Conservation (phyloP, 1,140 invertebrate species). For the Drosophila burlai region DNA sequence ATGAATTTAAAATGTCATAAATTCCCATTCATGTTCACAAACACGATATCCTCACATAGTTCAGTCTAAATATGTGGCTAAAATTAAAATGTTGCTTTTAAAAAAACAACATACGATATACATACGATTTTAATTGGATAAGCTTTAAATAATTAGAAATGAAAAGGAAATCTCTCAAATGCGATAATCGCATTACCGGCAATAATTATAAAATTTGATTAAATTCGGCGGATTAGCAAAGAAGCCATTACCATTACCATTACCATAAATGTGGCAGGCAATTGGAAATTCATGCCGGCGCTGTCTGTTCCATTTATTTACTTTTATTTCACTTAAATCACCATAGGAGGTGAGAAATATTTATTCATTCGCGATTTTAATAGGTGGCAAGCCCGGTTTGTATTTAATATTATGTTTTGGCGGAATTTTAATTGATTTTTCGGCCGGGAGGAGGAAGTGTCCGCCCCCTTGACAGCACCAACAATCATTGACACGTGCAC, state of each 20-base stretch:
- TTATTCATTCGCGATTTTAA: slow-evolving; percentile 25
- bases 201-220: slow-evolving; percentile 48
- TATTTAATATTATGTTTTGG: slow-evolving; percentile 53
- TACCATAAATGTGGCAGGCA: neutral
- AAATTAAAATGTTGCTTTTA: neutral
- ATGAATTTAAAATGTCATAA: neutral
- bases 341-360: slow-evolving; percentile 10
- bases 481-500: slow-evolving; percentile 50
- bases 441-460: slow-evolving; percentile 4
- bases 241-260: slow-evolving; percentile 24
- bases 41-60: neutral
- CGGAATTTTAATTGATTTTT: slow-evolving; percentile 60
- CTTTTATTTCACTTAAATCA: slow-evolving; percentile 26
- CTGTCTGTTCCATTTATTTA: slow-evolving; percentile 15
- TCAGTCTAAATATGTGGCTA: neutral
- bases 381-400: slow-evolving; percentile 19
- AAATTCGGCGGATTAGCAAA: slow-evolving; percentile 20
- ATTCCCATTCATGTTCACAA: neutral
- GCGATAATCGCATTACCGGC: slow-evolving; percentile 38
- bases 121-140: slow-evolving; percentile 14
- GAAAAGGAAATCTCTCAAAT: slow-evolving; percentile 15
- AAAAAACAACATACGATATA: neutral
- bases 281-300: slow-evolving; percentile 12
- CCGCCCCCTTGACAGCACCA: slow-evolving; percentile 16
- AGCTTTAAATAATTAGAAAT: slow-evolving; percentile 35